Base-by-base conservation (phyloP, 30 jellyfish, hydroid and myxozoan species). In the Cassiopea andromeda region DNA sequence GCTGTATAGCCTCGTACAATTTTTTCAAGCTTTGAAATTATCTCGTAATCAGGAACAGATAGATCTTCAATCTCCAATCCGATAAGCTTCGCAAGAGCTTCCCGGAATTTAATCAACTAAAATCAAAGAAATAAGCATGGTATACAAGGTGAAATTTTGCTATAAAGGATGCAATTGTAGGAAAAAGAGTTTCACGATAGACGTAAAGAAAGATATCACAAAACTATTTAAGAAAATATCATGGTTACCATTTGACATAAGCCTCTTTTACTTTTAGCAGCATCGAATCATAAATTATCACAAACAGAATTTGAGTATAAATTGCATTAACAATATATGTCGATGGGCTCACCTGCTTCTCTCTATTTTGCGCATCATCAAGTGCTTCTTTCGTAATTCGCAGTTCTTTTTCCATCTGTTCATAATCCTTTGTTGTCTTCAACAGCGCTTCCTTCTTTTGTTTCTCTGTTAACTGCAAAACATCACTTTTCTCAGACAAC, bases 41-140 rank as follows among this genome's bases (percentile, higher is more conserved):
- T 91, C 85, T 91, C 97, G 80, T 77, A 91, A 73, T 91, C 97
- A 27, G 97, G 97, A 49, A 84, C 92, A 16, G 97, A 73, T 9
- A 91, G 60, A 14, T 79, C 83, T 69, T 84, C 94, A 17, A 91
- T 71, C 74, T 91, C 94, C 75, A 91, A 82, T 15, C 92, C 97
- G 54, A 91, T 84, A 54, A 91, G 89, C 60, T 84, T 84, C 1
- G 97, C 97, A 48, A 91, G 91, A 10, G 90, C 90, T 18, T 84
- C 85, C 7, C 97, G 91, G 88, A 91, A 91, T 7, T 91, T 85
- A 60, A 84, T 54, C 87, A 91, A 67, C 97, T 90, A 67, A 13
- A 81, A 82, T 2, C 70, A 78, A 9, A 85, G 17, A 13, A 61
- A 57, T 1, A 47, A 1, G 1, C 47, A 12, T 38, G 27, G 15